Conservation (phyloP, 2,888 invertebrate species). For the Eutolmus rufibarbis region DNA sequence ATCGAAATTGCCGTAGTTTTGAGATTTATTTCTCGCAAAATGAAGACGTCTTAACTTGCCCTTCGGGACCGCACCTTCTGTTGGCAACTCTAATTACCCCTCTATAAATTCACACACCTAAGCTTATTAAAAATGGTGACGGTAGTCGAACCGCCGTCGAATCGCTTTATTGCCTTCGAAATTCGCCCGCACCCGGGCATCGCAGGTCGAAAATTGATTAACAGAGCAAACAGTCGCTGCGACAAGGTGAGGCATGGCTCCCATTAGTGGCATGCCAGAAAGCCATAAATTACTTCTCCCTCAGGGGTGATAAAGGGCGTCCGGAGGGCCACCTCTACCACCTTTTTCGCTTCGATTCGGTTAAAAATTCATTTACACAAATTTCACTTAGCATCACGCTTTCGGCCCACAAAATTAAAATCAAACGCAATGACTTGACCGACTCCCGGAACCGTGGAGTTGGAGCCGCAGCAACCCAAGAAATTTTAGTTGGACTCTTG, state of each 20-base stretch:
- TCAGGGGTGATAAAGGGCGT: not conserved
- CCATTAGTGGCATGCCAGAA: constrained; percentile 10
- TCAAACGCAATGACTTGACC: not conserved
- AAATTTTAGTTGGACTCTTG: not conserved
- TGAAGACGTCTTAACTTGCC: not conserved
- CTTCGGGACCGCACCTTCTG: not conserved
- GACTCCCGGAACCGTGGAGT: not conserved
- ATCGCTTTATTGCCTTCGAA: not conserved
- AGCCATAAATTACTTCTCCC: constrained; percentile 1
- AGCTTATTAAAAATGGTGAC: not conserved
- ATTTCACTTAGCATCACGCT: constrained; percentile 7
- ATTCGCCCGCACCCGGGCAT: not conserved
- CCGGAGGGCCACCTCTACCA: not conserved
- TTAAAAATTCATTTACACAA: not conserved
- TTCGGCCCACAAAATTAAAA: constrained; percentile 4
- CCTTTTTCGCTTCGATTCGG: not conserved
- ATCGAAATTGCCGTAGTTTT: not conserved
- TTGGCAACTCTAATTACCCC: not conserved
- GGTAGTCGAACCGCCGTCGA: not conserved
- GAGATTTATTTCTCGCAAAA: not conserved
- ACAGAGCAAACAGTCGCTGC: not conserved
- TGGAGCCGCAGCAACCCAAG: not conserved
- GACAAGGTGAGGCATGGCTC: not conserved
- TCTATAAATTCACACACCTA: not conserved
- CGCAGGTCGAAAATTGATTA: constrained; percentile 11